These are phyloP conservation scores for Cyclophora punctaria DNA, from an alignment of 2,888 invertebrate species.

Conservation along the genomic window DNA sequence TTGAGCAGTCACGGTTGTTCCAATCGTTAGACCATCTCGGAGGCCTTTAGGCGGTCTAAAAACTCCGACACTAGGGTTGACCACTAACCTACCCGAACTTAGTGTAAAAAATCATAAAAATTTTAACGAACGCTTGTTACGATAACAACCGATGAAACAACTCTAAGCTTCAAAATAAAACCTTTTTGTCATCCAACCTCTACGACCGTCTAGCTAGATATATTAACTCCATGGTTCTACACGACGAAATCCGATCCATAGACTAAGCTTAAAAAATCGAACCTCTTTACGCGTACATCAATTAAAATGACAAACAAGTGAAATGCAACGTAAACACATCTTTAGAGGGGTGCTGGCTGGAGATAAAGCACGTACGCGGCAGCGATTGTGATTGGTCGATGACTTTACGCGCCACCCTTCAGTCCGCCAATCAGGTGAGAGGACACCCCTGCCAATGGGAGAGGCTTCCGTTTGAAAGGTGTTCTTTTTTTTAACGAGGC, in stretches of 20 bases:
- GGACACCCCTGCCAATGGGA: conserved; percentile 32
- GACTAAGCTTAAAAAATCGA: conserved; percentile 22
- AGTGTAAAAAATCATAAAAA: too few relatives aligned
- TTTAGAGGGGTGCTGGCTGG: conserved; percentile 47
- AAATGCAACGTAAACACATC: conserved; percentile 68
- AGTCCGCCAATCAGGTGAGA: conserved; percentile 40
- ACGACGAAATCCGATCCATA: conserved; percentile 10
- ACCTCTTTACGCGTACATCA: conserved; percentile 50
- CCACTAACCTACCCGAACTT: too few relatives aligned
- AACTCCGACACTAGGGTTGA: too few relatives aligned
- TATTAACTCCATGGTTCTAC: too few relatives aligned
- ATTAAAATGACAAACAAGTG: conserved; percentile 66
- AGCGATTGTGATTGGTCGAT: conserved; percentile 42
- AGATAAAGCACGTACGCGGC: conserved; percentile 60
- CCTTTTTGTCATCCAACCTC: too few relatives aligned
- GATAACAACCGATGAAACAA: too few relatives aligned
- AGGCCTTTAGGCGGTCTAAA: too few relatives aligned
- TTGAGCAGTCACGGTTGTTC: too few relatives aligned
- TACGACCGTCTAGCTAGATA: too few relatives aligned
- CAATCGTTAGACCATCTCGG: too few relatives aligned
- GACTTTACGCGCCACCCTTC: conserved; percentile 30
- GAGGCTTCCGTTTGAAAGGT: conserved; percentile 16
- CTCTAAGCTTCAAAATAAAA: too few relatives aligned
- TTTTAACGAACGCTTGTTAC: too few relatives aligned
- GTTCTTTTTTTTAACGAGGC: conserved; percentile 27